phyloP scores from a whole-genome alignment of 2,888 invertebrate genomes.

The Tridacna crocea region DNA sequence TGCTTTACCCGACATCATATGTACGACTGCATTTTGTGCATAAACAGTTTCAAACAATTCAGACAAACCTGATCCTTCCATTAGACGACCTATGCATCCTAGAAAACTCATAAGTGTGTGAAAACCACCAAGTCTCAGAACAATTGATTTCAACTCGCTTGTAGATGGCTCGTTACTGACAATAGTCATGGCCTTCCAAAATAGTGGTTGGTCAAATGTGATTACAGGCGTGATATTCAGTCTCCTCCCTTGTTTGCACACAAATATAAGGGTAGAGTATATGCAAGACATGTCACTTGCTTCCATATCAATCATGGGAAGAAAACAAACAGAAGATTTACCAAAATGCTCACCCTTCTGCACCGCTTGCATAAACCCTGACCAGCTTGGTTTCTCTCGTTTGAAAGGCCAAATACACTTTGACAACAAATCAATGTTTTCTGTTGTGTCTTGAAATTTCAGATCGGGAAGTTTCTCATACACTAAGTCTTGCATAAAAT shows the following conservation, averaged over 20 bases:
- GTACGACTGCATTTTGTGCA: slow-evolving; percentile 55
- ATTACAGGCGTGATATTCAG: too few relatives aligned
- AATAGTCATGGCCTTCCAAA: slow-evolving; percentile 30
- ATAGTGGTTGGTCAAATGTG: slow-evolving; percentile 56
- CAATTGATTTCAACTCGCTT: slow-evolving; percentile 23
- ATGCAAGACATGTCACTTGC: slow-evolving; percentile 62
- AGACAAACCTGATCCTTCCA: slow-evolving; percentile 40
- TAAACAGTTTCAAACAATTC: slow-evolving; percentile 42
- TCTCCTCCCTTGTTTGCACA: slow-evolving; percentile 49
- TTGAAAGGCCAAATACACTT: slow-evolving; percentile 36
- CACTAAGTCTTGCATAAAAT: too few relatives aligned
- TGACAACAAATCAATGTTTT: slow-evolving; percentile 35
- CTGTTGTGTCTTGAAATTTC: neutral
- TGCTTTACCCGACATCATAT: slow-evolving; percentile 68
- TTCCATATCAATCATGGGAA: slow-evolving; percentile 68
- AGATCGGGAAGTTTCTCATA: too few relatives aligned
- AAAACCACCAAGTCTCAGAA: slow-evolving; percentile 46
- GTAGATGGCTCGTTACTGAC: neutral
- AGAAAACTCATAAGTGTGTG: slow-evolving; percentile 63
- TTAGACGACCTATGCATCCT: slow-evolving; percentile 57
- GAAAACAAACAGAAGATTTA: slow-evolving; percentile 28
- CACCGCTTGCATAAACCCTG: slow-evolving; percentile 49
- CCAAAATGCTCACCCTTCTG: too few relatives aligned
- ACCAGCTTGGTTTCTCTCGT: slow-evolving; percentile 40
- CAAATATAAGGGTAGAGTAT: slow-evolving; percentile 55